These are phyloP conservation scores for Agriopis marginaria DNA, from an alignment of 2,888 invertebrate species.

Conservation along the genomic window DNA sequence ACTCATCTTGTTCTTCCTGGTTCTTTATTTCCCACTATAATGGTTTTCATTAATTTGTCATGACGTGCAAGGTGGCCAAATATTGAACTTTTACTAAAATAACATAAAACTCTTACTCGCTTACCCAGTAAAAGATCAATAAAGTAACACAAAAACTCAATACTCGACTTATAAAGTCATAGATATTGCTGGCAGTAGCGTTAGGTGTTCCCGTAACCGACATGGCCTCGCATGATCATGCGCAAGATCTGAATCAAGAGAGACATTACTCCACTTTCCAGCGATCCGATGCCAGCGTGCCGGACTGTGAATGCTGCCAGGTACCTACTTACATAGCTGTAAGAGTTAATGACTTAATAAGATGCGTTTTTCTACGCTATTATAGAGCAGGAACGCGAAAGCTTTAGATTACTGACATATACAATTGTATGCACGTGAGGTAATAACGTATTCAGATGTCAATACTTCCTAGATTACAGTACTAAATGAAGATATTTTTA, in stretches of 20 bases:
- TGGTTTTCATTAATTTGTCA: too few relatives aligned
- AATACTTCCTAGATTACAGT: too few relatives aligned
- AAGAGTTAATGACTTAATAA: slow-evolving; percentile 28
- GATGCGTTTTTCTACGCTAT: slow-evolving; percentile 17
- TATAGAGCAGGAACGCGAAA: not conserved
- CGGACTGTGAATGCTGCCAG: slow-evolving; percentile 19
- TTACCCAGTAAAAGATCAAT: not conserved
- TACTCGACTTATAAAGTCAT: slow-evolving; percentile 37
- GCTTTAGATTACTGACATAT: not conserved
- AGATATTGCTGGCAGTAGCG: slow-evolving; percentile 34
- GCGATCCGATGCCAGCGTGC: slow-evolving; percentile 20
- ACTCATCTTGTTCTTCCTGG: too few relatives aligned
- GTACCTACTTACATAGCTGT: slow-evolving; percentile 8
- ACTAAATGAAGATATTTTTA: too few relatives aligned
- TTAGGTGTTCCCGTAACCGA: slow-evolving; percentile 46
- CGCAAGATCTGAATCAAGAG: slow-evolving; percentile 44
- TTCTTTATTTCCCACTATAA: too few relatives aligned
- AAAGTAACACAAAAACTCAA: slow-evolving; percentile 13
- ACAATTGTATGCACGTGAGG: too few relatives aligned
- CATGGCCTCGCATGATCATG: slow-evolving; percentile 35
- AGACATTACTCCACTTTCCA: slow-evolving; percentile 48
- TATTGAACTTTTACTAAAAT: too few relatives aligned
- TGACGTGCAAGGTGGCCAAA: too few relatives aligned
- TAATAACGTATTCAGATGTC: too few relatives aligned
- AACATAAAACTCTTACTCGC: not conserved